phyloP scores from a whole-genome alignment of 2,797 vertebrate genomes.

The Limnodromus scolopaceus region DNA sequence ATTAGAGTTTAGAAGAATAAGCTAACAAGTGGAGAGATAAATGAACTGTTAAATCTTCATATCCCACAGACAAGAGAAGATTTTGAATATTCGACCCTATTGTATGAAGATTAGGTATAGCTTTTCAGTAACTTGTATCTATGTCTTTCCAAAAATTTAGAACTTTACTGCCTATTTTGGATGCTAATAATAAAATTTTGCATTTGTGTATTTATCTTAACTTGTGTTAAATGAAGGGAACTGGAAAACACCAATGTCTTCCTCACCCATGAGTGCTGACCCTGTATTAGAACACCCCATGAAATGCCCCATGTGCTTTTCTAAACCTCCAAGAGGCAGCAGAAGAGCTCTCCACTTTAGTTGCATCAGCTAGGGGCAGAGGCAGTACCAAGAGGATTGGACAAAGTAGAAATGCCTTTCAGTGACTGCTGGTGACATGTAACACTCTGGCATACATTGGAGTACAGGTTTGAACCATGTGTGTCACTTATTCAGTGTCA shows the following conservation, averaged over 20 bases:
- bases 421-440: background rate
- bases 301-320: background rate
- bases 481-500: background rate
- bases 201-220: background rate
- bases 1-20: background rate
- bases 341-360: background rate
- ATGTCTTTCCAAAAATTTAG: background rate
- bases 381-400: background rate
- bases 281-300: background rate
- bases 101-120: background rate
- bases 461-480: background rate
- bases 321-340: background rate
- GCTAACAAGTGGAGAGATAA: background rate
- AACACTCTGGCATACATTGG: background rate
- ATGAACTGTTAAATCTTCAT: background rate
- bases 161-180: background rate
- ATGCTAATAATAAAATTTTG: background rate
- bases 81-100: background rate
- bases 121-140: background rate
- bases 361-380: fast-evolving
- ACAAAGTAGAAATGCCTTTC: background rate
- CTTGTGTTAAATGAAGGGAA: background rate
- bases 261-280: background rate
- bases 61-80: background rate
- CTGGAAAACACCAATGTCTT: background rate